Evolutionary conservation across 2,113 vertebrate genomes (phyloP).

Genomic region (Lipotes vexillifer): DNA sequence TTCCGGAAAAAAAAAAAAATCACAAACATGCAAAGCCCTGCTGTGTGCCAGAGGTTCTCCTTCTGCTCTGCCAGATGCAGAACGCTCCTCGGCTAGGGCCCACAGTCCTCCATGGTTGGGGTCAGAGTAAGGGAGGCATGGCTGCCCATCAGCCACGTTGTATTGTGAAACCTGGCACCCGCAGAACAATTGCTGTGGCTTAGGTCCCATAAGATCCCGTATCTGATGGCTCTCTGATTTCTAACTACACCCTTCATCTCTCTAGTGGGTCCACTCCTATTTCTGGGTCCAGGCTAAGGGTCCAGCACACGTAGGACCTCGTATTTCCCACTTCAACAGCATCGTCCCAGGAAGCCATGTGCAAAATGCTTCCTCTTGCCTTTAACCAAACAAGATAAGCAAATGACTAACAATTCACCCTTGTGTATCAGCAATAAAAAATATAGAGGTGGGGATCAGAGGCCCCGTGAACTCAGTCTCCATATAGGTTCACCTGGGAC

Average conservation of each 20-base stretch:
- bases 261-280: not conserved
- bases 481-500: not conserved
- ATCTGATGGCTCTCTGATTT: not conserved
- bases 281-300: not conserved
- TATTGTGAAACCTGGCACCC: not conserved
- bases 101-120: accelerated
- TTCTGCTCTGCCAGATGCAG: not conserved
- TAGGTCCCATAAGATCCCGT: not conserved
- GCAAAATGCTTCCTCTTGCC: not conserved
- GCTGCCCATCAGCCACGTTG: accelerated
- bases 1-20: not conserved
- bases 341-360: not conserved
- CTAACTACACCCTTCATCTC: not conserved
- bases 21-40: not conserved
- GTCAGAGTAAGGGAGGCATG: accelerated
- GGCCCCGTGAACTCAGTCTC: not conserved
- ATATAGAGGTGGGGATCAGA: not conserved
- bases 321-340: not conserved
- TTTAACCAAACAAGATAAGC: not conserved
- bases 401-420: not conserved
- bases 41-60: no score
- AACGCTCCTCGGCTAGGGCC: not conserved
- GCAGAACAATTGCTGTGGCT: no score
- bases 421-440: not conserved
- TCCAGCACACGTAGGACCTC: not conserved